Evolutionary conservation across 2,888 invertebrate species (phyloP).

Genomic region (Eueremaeus valkanovi): DNA sequence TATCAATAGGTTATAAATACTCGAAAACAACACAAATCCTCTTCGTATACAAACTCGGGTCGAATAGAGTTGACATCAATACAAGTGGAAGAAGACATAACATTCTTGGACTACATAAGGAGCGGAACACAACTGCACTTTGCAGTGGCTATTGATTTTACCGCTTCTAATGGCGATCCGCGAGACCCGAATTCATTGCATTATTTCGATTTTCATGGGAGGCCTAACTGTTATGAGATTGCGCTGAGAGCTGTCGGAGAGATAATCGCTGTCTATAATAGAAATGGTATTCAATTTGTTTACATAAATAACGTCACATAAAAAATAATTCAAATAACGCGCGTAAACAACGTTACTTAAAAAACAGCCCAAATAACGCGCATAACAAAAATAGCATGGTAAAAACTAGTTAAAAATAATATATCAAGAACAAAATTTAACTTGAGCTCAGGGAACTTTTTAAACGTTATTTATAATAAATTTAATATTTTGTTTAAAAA

Average conservation of each 20-base stretch:
- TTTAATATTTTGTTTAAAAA: too few species aligned
- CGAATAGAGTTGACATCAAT: constrained; percentile 50
- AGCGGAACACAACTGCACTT: constrained; percentile 57
- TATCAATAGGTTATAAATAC: background rate
- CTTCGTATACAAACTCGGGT: constrained; percentile 43
- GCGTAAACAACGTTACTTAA: too few species aligned
- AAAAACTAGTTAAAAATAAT: too few species aligned
- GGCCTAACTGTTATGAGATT: constrained; percentile 36
- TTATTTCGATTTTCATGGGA: constrained; percentile 41
- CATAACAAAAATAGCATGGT: too few species aligned
- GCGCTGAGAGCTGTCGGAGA: constrained; percentile 35
- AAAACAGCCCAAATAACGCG: too few species aligned
- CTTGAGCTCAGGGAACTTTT: too few species aligned
- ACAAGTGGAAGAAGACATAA: constrained; percentile 50
- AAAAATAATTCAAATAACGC: too few species aligned
- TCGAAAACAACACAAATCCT: too few species aligned
- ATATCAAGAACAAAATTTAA: too few species aligned
- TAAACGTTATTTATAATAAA: too few species aligned
- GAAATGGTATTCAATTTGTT: constrained; percentile 53
- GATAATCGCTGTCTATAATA: constrained; percentile 55
- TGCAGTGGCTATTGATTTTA: constrained; percentile 56
- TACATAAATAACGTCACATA: too few species aligned
- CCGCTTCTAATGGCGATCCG: constrained; percentile 56
- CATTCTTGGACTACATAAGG: constrained; percentile 60
- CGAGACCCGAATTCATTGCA: constrained; percentile 54